Evolutionary conservation across 2,113 vertebrate species (phyloP).

Genomic region (Labeo rohita): DNA sequence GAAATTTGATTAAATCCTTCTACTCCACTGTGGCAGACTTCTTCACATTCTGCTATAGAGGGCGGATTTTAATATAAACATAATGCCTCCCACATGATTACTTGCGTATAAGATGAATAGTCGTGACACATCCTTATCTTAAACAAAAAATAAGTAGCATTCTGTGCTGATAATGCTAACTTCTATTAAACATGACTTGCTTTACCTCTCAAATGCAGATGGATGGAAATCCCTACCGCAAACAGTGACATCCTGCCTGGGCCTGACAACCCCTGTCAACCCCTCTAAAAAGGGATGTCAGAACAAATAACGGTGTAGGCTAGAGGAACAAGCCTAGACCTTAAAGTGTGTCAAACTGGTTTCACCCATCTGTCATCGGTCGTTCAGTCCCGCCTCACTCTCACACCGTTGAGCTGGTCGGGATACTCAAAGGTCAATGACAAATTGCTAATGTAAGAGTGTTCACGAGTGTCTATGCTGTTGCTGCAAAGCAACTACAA

Average conservation of each 20-base stretch:
- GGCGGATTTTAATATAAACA: slow-evolving; percentile 19
- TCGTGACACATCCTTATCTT: background rate
- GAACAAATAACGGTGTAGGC: slow-evolving; percentile 20
- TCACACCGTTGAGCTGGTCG: background rate
- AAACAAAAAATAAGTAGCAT: background rate
- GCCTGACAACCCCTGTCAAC: slow-evolving; percentile 25
- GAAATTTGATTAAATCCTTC: slow-evolving; percentile 36
- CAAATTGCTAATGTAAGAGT: background rate
- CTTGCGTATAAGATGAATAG: slow-evolving; percentile 1
- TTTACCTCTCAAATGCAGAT: slow-evolving; percentile 29
- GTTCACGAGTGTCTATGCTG: background rate
- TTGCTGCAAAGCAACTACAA: too few relatives aligned
- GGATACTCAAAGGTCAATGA: background rate
- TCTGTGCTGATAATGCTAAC: slow-evolving; percentile 20
- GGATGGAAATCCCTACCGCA: slow-evolving; percentile 27
- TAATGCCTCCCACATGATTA: slow-evolving; percentile 2
- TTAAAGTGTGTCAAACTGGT: slow-evolving; percentile 18
- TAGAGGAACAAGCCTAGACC: slow-evolving; percentile 3
- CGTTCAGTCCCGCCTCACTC: background rate
- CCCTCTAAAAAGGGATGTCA: slow-evolving; percentile 35
- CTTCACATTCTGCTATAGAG: background rate
- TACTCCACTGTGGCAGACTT: background rate
- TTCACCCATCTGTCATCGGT: background rate
- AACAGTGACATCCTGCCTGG: slow-evolving; percentile 7
- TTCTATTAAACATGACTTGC: slow-evolving; percentile 31